A percentile compares a stretch with the other conserved stretches of the same genome.
phyloP scores from a whole-genome alignment of 2,797 vertebrate genomes.

The Brachyrhaphis roseni region DNA sequence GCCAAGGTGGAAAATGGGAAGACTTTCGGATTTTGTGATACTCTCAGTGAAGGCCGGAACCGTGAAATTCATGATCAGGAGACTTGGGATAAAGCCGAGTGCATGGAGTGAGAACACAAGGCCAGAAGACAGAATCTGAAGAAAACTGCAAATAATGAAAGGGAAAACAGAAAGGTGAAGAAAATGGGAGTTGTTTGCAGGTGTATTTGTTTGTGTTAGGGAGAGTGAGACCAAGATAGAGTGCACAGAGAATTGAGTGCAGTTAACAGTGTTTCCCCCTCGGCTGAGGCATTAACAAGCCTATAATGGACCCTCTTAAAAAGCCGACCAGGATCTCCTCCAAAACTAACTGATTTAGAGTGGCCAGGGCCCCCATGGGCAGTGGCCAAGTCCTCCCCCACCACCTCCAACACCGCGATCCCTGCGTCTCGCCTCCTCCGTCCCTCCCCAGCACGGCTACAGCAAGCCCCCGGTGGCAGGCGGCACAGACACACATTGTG shows the following conservation, averaged over 20 bases:
- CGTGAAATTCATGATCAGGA: conserved; percentile 54
- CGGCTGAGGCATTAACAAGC: conserved; percentile 85
- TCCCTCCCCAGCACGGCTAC: conserved; percentile 73
- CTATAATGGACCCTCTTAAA: conserved; percentile 85
- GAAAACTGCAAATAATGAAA: conserved; percentile 27
- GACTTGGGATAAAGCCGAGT: conserved; percentile 35
- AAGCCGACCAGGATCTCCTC: conserved; percentile 85
- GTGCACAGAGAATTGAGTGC: conserved; percentile 75
- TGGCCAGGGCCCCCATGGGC: conserved; percentile 75
- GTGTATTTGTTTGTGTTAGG: conserved; percentile 32
- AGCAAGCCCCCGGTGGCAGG: conserved; percentile 81
- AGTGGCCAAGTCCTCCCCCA: conserved; percentile 76
- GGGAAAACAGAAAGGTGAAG: conserved; percentile 24
- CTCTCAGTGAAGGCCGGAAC: conserved; percentile 51
- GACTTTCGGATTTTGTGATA: conserved; percentile 47
- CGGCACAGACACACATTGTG: conserved; percentile 86
- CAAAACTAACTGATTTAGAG: conserved; percentile 88
- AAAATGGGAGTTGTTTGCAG: conserved; percentile 32
- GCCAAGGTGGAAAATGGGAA: conserved; percentile 52
- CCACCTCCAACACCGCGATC: neutral
- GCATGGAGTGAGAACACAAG: conserved; percentile 35
- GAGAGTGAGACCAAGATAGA: conserved; percentile 59
- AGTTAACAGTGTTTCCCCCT: conserved; percentile 80
- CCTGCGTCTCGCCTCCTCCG: conserved; percentile 34
- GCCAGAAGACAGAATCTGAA: conserved; percentile 30